Evolutionary conservation across 2,888 invertebrate species (phyloP), one percentile per base, ranked within the genome.

Genomic region (Machimus rusticus): DNA sequence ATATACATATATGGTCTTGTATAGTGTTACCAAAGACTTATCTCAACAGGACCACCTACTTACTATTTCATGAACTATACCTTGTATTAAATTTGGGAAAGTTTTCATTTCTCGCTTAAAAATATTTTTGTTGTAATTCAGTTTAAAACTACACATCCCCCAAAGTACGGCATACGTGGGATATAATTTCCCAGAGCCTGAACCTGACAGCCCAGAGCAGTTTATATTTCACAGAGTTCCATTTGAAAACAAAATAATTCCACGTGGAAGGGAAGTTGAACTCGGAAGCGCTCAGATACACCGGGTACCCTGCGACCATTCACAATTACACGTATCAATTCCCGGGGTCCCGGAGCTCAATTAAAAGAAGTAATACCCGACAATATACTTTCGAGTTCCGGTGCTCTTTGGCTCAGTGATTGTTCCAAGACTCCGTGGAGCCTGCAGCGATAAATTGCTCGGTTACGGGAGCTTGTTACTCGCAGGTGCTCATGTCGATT

Each of bases 321-420:
- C 19, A 14, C 4, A 66, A 66, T 66, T 37, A 82, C 23, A 39
- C 57, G 82, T 37, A 57, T 37, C 82, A 82, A 82, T 82, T 82
- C 57, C 82, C 57, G 16, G 8, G 34, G 66, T 57, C 82, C 19
- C 82, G 57, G 37, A 82, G 82, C 66, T 82, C 82, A 82, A 82
- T 82, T 82, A 82, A 82, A 55, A 66, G 55, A 82, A 82, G 82
- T 82, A 82, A 82, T 57, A 82, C 66, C 82, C 34, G 31, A 57
- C 66, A 82, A 57, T 57, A 57, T 57, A 66, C 82, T 57, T 66
- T 66, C 51, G 37, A 66, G 34, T 19, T 82, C 23, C 46, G 23
- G 12, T 66, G 12, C 12, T 66, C 28, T 9, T 66, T 66, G 66
- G 12, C 19, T 55, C 81, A 55, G 51, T 31, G 16, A 34, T 57